phyloP scores from a whole-genome alignment of 2,113 vertebrate genomes.

The Pavo muticus region DNA sequence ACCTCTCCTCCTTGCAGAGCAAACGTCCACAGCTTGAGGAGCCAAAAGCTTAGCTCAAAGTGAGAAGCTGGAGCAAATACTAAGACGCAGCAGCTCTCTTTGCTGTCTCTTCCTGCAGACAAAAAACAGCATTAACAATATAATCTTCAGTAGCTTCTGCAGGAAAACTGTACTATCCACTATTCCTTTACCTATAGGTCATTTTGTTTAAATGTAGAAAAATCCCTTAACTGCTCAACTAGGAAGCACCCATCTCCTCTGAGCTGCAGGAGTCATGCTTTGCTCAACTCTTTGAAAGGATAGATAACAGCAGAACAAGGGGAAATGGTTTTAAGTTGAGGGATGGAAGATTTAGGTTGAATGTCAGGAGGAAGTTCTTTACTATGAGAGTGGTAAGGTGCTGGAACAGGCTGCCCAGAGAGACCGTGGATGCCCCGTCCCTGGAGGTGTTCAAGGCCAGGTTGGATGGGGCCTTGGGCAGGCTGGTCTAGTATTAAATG shows the following conservation, averaged over 20 bases:
- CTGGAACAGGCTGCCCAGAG: too few species aligned
- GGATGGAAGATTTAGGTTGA: too few species aligned
- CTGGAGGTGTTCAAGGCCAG: too few species aligned
- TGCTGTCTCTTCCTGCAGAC: not conserved
- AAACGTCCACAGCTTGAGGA: not conserved
- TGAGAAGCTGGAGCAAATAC: constrained; percentile 13
- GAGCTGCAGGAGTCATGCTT: accelerated
- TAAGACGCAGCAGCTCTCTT: not conserved
- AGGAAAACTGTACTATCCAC: not conserved
- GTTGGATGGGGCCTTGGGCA: too few species aligned
- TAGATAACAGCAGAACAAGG: too few species aligned
- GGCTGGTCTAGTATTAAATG: too few species aligned
- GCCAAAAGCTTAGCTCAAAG: not conserved
- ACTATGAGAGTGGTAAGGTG: too few species aligned
- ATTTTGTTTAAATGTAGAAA: not conserved
- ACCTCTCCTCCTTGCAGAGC: not conserved
- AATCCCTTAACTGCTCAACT: not conserved
- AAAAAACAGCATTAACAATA: not conserved
- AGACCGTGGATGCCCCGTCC: too few species aligned
- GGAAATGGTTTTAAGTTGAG: too few species aligned
- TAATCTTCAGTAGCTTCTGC: not conserved
- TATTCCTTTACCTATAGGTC: not conserved
- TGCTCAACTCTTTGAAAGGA: too few species aligned
- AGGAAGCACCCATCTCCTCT: not conserved
- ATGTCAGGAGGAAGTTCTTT: too few species aligned